These are phyloP conservation scores for Babyrousa celebensis DNA, from an alignment of 2,797 vertebrate species.

Conservation along the genomic window DNA sequence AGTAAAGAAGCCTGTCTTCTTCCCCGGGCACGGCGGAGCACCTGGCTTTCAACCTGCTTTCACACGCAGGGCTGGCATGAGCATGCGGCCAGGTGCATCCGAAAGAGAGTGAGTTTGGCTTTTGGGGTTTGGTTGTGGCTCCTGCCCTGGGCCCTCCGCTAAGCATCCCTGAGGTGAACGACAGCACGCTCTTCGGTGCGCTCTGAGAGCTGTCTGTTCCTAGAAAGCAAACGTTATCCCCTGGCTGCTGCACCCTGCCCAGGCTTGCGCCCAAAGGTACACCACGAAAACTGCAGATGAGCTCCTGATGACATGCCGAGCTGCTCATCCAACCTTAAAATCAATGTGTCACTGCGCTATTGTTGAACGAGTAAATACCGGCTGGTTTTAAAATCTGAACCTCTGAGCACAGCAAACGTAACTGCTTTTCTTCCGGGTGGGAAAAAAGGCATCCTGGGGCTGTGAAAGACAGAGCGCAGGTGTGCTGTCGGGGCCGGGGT, in stretches of 20 bases:
- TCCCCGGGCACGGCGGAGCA: accelerated
- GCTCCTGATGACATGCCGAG: accelerated
- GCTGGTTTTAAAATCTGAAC: neutral
- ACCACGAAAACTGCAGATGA: too few relatives aligned
- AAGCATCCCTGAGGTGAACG: accelerated
- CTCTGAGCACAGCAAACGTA: neutral
- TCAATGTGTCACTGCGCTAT: accelerated
- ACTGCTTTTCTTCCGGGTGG: neutral
- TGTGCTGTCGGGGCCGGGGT: too few relatives aligned
- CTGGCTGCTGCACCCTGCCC: neutral
- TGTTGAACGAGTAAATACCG: neutral
- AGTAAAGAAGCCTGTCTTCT: neutral
- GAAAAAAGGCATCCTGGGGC: too few relatives aligned
- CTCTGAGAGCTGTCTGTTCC: accelerated
- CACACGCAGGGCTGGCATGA: accelerated
- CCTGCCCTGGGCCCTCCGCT: accelerated
- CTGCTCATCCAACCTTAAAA: neutral
- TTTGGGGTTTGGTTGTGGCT: accelerated
- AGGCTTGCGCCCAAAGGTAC: neutral
- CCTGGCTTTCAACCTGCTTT: accelerated
- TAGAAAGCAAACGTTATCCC: neutral
- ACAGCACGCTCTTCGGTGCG: accelerated
- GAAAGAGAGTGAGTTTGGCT: accelerated
- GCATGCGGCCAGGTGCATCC: accelerated
- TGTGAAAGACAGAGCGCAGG: too few relatives aligned